Base-by-base conservation (phyloP, 2,797 vertebrate species). In the Percopsis omiscomaycus region DNA sequence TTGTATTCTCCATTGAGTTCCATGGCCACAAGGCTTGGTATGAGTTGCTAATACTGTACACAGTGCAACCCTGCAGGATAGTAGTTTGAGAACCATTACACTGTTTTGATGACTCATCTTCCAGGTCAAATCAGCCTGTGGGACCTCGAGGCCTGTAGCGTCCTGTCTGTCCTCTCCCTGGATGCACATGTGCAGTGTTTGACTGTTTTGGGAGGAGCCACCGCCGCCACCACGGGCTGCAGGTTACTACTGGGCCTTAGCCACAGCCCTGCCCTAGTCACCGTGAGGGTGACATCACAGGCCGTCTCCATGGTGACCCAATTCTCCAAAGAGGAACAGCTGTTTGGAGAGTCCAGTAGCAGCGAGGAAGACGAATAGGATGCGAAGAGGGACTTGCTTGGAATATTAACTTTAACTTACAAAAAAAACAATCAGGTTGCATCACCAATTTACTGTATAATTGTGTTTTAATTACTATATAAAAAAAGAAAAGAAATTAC, bases 331-430 rank as follows among this genome's bases (percentile, higher is more conserved):
- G 81, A 79, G 30, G 37, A 52, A 3, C 68, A 89, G 61, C 68
- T 89, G 53, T 89, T 91, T 61, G 78, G 75, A 48, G 87, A 92
- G 71, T 86, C 84, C 0, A 67, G 86, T 65, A 91, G 88, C 83
- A 93, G 86, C 12, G 88, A 91, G 56, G 89, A 91, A 29, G 89
- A 92, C 68, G 79, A 86, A 47, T 27, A 13, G 1, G 14, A 42
- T 42, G 37, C 9, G 37, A 42, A 42, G 37, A 42, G 37, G 37
- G 37, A 42, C 37, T 42, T 5, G 37, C 37, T 37, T 37, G 37
- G 5, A 37, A 37, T 37, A 42, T 42, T 42, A 9, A 42, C 37
- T 42, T 42, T 42, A 42, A 42, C 37, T 10, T 42, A 42, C 9
- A 42, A 6, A 42, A 42, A 6, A 42, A 42, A 42, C 5, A 55